Evolutionary conservation across 2,888 invertebrate species (phyloP), one percentile per base, ranked within the genome.

Genomic region (Phyllotreta striolata): DNA sequence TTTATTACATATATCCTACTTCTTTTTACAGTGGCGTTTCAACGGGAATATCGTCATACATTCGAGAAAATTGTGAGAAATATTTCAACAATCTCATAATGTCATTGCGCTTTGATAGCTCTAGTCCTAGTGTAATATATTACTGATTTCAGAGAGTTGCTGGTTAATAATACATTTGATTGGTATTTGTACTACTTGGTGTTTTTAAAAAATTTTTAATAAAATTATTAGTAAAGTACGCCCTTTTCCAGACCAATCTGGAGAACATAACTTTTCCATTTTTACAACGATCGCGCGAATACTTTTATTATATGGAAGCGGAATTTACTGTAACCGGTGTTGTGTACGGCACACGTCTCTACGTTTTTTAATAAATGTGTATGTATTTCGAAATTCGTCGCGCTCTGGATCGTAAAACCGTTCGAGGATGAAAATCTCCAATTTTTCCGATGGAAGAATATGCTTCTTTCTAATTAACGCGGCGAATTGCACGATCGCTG

Each of bases 311-410:
- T 24, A 24, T 35, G 35, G 35, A 58, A 41, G 12, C 58, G 49
- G 38, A 49, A 58, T 51, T 49, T 37, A 35, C 41, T 41, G 24
- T 12, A 58, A 12, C 58, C 58, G 58, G 58, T 58, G 58, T 51
- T 51, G 49, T 58, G 51, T 51, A 58, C 41, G 34, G 58, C 12
- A 47, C 39, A 49, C 41, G 49, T 39, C 41, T 49, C 58, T 6
- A 14, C 47, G 38, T 58, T 49, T 58, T n/a, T 58, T 47, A 58
- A 58, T 58, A 58, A 58, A 58, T 58, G 39, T 58, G 40, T 44
- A 38, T 38, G 44, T 47, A 9, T 38, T 39, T 24, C 55, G 6
- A 24, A 24, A 24, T 24, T 24, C 24, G 24, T 24, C 24, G 24
- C 24, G 24, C 24, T 24, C 4, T 24, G 4, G 24, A 24, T 24